phyloP scores from a whole-genome alignment of 2,113 vertebrate species.

The Suncus etruscus region DNA sequence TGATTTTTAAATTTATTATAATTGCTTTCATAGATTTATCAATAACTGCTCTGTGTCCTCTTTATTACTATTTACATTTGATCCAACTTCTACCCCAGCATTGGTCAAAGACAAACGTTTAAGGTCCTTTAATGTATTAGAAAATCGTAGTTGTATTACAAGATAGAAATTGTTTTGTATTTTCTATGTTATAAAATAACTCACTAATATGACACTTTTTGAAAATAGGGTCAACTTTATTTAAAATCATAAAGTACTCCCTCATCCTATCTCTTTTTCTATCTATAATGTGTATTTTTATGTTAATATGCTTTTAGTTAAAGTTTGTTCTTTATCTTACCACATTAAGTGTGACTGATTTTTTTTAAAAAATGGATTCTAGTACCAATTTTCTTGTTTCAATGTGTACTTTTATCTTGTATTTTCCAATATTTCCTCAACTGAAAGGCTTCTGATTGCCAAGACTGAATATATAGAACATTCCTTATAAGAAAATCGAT shows the following conservation, averaged over 20 bases:
- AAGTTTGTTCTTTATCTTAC: neutral
- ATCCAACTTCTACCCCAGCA: neutral
- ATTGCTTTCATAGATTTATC: slow-evolving; percentile 6
- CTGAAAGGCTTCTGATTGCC: neutral
- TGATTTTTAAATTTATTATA: slow-evolving; percentile 4
- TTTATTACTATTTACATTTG: slow-evolving; percentile 8
- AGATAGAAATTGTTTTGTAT: neutral
- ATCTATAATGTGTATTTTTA: slow-evolving; percentile 18
- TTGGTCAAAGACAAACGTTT: slow-evolving; percentile 1
- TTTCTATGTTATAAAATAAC: no score
- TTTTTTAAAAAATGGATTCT: neutral
- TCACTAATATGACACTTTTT: neutral
- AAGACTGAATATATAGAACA: neutral
- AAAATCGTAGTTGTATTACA: neutral
- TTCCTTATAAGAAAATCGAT: neutral
- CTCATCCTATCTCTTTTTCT: neutral
- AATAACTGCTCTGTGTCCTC: neutral
- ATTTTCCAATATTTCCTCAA: neutral
- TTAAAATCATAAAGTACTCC: neutral
- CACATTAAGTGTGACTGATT: neutral
- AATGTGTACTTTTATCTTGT: neutral
- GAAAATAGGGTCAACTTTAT: neutral
- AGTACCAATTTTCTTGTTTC: slow-evolving; percentile 23
- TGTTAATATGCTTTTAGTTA: slow-evolving; percentile 2
- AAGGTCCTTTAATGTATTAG: slow-evolving; percentile 5